Base-by-base conservation (phyloP, 2,888 invertebrate species). In the Ophioninae sp. region DNA sequence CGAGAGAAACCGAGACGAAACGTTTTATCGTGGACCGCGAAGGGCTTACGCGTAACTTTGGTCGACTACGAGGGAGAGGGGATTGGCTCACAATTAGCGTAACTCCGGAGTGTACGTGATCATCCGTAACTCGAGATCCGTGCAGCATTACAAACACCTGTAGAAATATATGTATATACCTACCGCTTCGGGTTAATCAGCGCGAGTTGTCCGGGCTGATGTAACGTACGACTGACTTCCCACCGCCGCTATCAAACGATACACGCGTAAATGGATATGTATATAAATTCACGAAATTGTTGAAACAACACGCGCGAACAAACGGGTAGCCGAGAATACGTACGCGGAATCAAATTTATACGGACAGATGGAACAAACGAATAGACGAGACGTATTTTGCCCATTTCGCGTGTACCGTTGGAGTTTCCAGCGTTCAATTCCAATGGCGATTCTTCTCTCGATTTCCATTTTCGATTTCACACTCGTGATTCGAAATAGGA, bases 41-140 rank as follows among this genome's bases (percentile, higher is more conserved):
- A 44, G 20, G 41, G 50, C 17, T 30, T 20, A 73, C 59, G 21
- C 56, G 68, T 70, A 65, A 82, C 69, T 79, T 65, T 41, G 57
- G 50, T 10, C 39, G 6, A 72, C 50, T 59, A 59, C 6, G 50
- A 13, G 13, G n/a, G 21, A 21, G 30, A 59, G 20, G 41, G 62
- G 76, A 44, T 68, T 77, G 57, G 72, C 72, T 81, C 67, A 50
- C 80, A 81, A 83, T 83, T 81, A 83, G 62, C 77, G 69, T 78
- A 81, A 83, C 80, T 81, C 81, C 21, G 20, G 77, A 61, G 50
- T 79, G 44, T 62, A 72, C 23, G 61, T 23, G 65, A 56, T 50
- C 50, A 50, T 50, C 65, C 17, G 21, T 37, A 73, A 73, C 83
- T 64, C 20, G 37, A 79, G 78, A 73, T 6, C 39, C 61, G 50